Conservation (phyloP, 2,797 vertebrate species). For the Chrysocyon brachyurus region DNA sequence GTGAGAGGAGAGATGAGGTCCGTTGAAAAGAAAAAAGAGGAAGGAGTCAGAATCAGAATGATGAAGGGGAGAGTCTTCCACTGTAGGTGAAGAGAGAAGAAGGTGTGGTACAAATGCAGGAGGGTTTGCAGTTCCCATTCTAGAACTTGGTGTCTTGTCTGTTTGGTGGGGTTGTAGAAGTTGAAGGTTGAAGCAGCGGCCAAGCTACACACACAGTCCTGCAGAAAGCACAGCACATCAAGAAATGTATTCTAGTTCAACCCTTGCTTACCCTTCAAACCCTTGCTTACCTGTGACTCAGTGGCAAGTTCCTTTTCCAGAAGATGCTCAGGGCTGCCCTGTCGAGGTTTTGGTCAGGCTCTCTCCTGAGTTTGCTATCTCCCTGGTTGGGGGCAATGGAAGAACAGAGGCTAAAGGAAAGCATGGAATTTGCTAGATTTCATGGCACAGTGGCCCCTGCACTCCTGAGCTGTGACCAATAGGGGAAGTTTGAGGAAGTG, state of each 20-base stretch:
- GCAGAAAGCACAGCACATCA: neutral
- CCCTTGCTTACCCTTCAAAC: neutral
- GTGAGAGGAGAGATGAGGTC: neutral
- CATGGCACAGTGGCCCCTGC: no score
- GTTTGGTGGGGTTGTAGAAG: neutral
- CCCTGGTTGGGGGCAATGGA: neutral
- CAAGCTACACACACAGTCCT: neutral
- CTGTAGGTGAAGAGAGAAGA: neutral
- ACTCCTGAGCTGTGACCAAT: neutral
- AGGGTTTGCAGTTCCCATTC: neutral
- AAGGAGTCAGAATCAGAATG: neutral
- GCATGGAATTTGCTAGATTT: neutral
- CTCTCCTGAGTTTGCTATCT: neutral
- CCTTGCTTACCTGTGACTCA: neutral
- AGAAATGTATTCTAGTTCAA: neutral
- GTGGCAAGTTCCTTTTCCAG: neutral
- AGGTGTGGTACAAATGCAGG: neutral
- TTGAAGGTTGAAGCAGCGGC: no score
- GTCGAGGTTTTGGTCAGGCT: neutral
- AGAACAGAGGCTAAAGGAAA: neutral
- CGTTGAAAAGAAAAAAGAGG: neutral
- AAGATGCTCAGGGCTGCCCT: neutral
- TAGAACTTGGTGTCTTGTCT: neutral
- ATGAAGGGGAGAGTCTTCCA: neutral
- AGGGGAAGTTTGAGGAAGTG: neutral